Evolutionary conservation across 1,140 invertebrate species (phyloP).

Genomic region (Listronotus bonariensis): DNA sequence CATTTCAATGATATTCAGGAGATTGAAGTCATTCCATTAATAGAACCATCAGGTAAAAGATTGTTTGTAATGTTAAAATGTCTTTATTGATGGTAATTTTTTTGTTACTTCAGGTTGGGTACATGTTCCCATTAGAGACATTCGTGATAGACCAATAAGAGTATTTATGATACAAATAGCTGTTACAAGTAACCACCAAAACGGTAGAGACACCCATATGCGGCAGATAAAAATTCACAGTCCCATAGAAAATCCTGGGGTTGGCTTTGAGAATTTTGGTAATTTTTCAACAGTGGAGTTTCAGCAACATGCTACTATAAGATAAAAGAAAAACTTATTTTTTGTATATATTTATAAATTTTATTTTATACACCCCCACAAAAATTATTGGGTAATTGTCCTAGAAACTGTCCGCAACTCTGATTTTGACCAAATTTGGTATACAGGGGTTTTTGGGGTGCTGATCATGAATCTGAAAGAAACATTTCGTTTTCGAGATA

Average conservation of each 20-base stretch:
- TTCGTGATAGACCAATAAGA: constrained; percentile 83
- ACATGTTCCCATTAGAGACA: constrained; percentile 88
- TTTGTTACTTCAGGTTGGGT: constrained; percentile 79
- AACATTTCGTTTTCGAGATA: no score
- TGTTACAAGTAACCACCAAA: constrained; percentile 98
- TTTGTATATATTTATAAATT: background rate
- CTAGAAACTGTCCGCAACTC: no score
- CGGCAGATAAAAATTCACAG: constrained; percentile 96
- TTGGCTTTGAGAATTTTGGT: constrained; percentile 72
- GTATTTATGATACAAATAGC: constrained; percentile 97
- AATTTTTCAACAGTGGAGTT: constrained; percentile 83
- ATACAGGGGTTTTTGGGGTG: no score
- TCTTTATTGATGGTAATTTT: background rate
- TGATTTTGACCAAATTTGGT: no score
- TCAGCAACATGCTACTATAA: constrained; percentile 77
- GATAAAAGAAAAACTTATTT: constrained; percentile 58
- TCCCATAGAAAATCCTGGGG: constrained; percentile 79
- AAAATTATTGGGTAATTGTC: no score
- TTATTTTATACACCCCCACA: no score
- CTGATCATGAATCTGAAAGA: no score
- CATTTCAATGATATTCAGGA: constrained; percentile 98
- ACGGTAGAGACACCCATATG: constrained; percentile 97
- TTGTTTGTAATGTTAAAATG: background rate
- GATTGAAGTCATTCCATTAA: constrained; percentile 91
- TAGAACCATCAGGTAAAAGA: constrained; percentile 78